These are phyloP conservation scores for Hesperophylax magnus DNA, from an alignment of 1,140 invertebrate species.

Conservation along the genomic window DNA sequence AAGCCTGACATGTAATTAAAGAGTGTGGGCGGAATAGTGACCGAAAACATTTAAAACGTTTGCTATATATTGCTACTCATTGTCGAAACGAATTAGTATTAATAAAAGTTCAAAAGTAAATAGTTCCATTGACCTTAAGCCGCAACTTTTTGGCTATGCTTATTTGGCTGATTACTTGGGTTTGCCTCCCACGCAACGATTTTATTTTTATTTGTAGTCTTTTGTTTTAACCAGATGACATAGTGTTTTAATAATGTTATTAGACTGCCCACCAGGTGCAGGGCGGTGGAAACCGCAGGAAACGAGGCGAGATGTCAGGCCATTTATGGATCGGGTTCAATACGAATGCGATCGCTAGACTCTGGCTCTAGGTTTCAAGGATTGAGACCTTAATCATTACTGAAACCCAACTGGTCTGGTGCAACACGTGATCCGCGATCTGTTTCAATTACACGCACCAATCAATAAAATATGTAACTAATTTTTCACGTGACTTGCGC, in stretches of 20 bases:
- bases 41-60: too few species aligned
- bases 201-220: constrained; percentile 5
- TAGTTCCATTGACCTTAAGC: constrained; percentile 3
- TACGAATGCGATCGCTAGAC: neutral
- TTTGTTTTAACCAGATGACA: constrained; percentile 28
- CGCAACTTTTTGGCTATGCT: constrained; percentile 7
- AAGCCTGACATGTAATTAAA: too few species aligned
- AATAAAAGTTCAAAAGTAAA: constrained; percentile 28
- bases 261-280: constrained; percentile 5
- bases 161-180: constrained; percentile 11
- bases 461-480: too few species aligned
- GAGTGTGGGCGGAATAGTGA: too few species aligned
- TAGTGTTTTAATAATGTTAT: constrained; percentile 17
- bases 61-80: neutral
- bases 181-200: neutral
- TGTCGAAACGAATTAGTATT: neutral
- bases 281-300: neutral
- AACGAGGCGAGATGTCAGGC: constrained; percentile 10
- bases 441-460: too few species aligned
- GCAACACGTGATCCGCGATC: too few species aligned
- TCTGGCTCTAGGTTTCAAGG: neutral
- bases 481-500: too few species aligned
- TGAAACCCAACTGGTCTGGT: neutral
- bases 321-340: constrained; percentile 27
- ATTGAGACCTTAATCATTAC: constrained; percentile 20